Evolutionary conservation across 2,888 invertebrate genomes (phyloP).

Genomic region (Lamellibrachia satsuma): DNA sequence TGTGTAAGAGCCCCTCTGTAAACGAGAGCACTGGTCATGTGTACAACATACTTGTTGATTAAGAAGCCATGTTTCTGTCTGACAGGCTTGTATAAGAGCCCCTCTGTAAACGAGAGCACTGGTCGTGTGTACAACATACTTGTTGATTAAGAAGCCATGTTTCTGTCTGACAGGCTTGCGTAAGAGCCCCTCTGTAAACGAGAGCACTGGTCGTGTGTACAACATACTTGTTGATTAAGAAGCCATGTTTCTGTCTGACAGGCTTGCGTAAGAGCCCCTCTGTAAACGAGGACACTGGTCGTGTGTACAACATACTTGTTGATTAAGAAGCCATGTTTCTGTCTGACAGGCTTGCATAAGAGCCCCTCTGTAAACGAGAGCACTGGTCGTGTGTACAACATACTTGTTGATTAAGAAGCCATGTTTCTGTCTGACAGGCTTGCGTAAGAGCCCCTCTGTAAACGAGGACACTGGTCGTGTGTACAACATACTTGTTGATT

Average conservation of each 20-base stretch:
- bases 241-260: neutral
- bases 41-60: constrained; percentile 44
- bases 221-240: constrained; percentile 42
- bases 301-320: constrained; percentile 46
- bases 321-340: neutral
- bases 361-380: constrained; percentile 39
- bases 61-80: neutral
- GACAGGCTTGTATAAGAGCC: neutral
- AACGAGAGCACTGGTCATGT: constrained; percentile 46
- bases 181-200: constrained; percentile 34
- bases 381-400: constrained; percentile 45
- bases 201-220: constrained; percentile 44
- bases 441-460: neutral
- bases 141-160: neutral
- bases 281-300: constrained; percentile 45
- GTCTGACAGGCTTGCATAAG: neutral
- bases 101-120: constrained; percentile 42
- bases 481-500: constrained; percentile 44
- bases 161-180: neutral
- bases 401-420: constrained; percentile 33
- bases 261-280: neutral
- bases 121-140: constrained; percentile 46
- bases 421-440: neutral
- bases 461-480: constrained; percentile 46
- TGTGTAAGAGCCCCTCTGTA: constrained; percentile 3